Base-by-base conservation (phyloP, 2,797 vertebrate genomes). In the Neopelma chrysocephalum region DNA sequence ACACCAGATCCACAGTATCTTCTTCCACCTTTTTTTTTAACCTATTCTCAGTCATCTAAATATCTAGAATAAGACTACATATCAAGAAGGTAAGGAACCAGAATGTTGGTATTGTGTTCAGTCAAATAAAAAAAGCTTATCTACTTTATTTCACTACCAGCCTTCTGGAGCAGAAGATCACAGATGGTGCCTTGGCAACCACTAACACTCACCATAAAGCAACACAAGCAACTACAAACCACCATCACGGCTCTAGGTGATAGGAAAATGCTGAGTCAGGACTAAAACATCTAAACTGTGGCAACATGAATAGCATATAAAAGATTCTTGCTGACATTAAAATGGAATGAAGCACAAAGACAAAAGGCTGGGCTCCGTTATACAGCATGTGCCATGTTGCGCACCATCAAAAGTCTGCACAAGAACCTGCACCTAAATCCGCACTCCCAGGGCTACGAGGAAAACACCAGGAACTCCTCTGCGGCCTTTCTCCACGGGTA, bases 321-420 rank as follows among this genome's bases (percentile, higher is more conserved):
- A 92, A 89, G 7, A 26, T 53, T 80, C 64, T 62, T 64, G 71
- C 27, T 60, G 58, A 82, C 51, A 13, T 45, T 27, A 73, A 54
- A 85, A 26, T 5, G 11, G 58, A 89, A 81, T 26, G 8, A 84
- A 92, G 29, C 2, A 53, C n/a, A 5, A 43, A 56, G 25, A 47
- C 18, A 54, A 70, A 86, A 62, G 47, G 38, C 22, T 11, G 23
- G n/a, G 31, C 18, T 72, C 43, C 10, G 19, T 21, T 48, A 47
- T 1, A 34, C 12, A 21, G 19, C 0, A 1, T 2, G 12, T 43
- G 38, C 70, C 29, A 3, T 1, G 2, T 36, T 27, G 12, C 4
- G 31, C 57, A 57, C 0, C 3, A 53, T 27, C 29, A 23, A 8
- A 51, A 56, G 53, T 17, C 45, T 20, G 61, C 54, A 23, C 18